A percentile compares a stretch with the other conserved stretches of the same genome.
phyloP scores from a whole-genome alignment of 2,113 vertebrate genomes.

The Equus quagga region DNA sequence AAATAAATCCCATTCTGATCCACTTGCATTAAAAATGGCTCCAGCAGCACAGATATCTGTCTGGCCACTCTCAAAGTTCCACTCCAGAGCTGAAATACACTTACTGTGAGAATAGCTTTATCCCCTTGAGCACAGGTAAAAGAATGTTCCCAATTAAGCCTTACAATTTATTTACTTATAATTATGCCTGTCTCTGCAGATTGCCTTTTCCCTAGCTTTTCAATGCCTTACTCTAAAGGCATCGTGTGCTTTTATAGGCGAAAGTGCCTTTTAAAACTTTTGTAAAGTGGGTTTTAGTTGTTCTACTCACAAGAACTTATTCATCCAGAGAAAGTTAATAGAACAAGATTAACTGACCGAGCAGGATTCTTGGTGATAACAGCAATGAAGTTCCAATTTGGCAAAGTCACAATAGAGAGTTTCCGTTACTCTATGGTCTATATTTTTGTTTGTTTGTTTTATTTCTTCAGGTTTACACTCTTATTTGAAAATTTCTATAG shows the following conservation, averaged over 20 bases:
- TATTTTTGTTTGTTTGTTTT: neutral
- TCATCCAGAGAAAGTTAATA: conserved; percentile 82
- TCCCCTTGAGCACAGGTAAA: conserved; percentile 64
- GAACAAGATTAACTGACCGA: conserved; percentile 76
- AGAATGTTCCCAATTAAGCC: conserved; percentile 74
- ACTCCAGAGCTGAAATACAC: neutral
- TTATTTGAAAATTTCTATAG: neutral
- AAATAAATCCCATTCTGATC: conserved; percentile 36
- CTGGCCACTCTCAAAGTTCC: conserved; percentile 30
- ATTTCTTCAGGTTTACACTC: neutral
- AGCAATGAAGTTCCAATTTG: conserved; percentile 54
- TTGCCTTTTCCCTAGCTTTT: conserved; percentile 11
- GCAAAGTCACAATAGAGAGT: conserved; percentile 64
- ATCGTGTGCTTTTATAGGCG: conserved; percentile 74
- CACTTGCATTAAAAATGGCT: conserved; percentile 59
- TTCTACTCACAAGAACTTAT: conserved; percentile 79
- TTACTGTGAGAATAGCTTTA: neutral
- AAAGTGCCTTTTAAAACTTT: conserved; percentile 72
- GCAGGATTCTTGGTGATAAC: conserved; percentile 64
- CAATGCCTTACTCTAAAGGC: conserved; percentile 61
- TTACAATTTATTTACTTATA: conserved; percentile 81
- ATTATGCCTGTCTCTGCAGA: conserved; percentile 73
- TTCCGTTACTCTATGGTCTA: neutral
- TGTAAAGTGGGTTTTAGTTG: conserved; percentile 80
- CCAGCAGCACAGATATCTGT: conserved; percentile 36